These are phyloP conservation scores for Gastrophysa polygoni DNA, from an alignment of 2,888 invertebrate species.

Conservation along the genomic window DNA sequence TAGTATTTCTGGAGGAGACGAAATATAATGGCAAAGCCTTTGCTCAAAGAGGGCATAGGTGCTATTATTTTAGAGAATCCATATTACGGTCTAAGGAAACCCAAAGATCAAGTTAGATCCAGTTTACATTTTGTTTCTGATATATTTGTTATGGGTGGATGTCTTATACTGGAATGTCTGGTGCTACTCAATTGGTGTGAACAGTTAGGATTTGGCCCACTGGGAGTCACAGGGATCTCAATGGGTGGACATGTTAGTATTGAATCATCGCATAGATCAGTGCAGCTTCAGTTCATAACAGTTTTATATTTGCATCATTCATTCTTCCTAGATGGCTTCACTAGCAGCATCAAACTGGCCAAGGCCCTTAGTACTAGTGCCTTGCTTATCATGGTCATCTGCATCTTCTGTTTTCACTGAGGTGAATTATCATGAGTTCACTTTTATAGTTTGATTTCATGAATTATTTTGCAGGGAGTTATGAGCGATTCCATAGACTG, in stretches of 20 bases:
- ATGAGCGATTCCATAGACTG: conserved; percentile 95
- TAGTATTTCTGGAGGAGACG: conserved; percentile 92
- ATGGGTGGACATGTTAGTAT: conserved; percentile 96
- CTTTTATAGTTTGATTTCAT: conserved; percentile 19
- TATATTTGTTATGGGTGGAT: conserved; percentile 98
- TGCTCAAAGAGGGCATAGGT: conserved; percentile 90
- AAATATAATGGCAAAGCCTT: conserved; percentile 87
- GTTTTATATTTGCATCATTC: not conserved
- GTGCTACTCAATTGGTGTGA: conserved; percentile 95
- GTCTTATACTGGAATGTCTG: conserved; percentile 90
- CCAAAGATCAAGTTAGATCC: conserved; percentile 85
- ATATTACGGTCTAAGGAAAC: conserved; percentile 90
- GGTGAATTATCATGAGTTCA: conserved; percentile 57
- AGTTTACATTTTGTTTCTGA: conserved; percentile 94
- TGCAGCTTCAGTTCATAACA: too few relatives aligned
- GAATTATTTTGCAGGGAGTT: conserved; percentile 73
- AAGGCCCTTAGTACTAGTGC: conserved; percentile 90
- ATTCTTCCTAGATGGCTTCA: conserved; percentile 86
- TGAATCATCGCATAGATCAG: too few relatives aligned
- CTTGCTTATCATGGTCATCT: conserved; percentile 97
- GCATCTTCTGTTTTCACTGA: conserved; percentile 95
- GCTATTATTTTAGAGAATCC: conserved; percentile 97
- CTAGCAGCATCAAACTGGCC: conserved; percentile 96
- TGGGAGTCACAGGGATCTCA: conserved; percentile 93
- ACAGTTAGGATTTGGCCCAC: conserved; percentile 85